phyloP scores from a whole-genome alignment of 1,140 invertebrate species.

The Doryteuthis pealeii region DNA sequence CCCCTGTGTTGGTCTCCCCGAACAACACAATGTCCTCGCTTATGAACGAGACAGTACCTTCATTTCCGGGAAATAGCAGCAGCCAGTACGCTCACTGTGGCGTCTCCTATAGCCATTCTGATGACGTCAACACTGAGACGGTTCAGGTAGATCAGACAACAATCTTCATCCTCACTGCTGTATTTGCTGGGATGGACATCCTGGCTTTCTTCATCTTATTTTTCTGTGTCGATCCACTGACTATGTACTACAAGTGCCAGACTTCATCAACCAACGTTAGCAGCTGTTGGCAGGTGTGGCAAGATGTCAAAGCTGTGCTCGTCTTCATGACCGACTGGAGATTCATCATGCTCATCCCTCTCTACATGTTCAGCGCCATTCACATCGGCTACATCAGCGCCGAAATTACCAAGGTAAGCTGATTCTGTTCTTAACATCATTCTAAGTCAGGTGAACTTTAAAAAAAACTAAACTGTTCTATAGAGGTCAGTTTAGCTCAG shows the following conservation, averaged over 20 bases:
- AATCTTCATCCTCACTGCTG: conserved; percentile 41
- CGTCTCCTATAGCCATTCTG: conserved; percentile 37
- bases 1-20: not conserved
- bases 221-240: conserved; percentile 41
- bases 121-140: conserved; percentile 23
- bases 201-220: conserved; percentile 36
- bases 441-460: no score
- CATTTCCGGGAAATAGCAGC: not conserved
- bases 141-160: conserved; percentile 21
- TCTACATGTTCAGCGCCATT: conserved; percentile 38
- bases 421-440: no score
- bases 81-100: conserved; percentile 30
- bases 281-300: conserved; percentile 22
- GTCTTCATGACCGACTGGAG: conserved; percentile 31
- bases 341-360: conserved; percentile 34
- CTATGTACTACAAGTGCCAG: conserved; percentile 17
- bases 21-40: no score
- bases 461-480: no score
- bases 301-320: conserved; percentile 34
- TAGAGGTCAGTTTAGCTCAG: no score
- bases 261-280: conserved; percentile 5
- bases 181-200: conserved; percentile 37
- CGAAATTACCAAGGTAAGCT: conserved; percentile 38
- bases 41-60: no score
- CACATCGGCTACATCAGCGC: conserved; percentile 39